phyloP scores from a whole-genome alignment of 2,113 vertebrate species.

The Uropsilus gracilis region DNA sequence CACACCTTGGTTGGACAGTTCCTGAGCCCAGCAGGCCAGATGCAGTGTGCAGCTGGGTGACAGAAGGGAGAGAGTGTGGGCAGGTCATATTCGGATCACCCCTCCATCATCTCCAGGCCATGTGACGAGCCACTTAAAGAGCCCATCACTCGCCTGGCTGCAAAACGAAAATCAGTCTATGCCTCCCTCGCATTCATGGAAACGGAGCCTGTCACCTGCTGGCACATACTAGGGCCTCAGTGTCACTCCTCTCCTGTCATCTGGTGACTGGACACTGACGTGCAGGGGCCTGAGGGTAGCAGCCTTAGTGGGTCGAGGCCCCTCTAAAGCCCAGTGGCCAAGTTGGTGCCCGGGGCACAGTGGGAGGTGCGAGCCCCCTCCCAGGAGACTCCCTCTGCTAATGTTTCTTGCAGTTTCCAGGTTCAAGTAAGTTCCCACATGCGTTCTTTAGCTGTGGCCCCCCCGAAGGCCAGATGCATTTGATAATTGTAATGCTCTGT shows the following conservation, averaged over 20 bases:
- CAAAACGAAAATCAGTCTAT: neutral
- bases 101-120: neutral
- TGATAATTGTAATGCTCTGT: conserved; percentile 73
- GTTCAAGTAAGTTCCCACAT: conserved; percentile 68
- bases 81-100: neutral
- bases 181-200: neutral
- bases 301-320: neutral
- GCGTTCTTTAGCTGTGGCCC: conserved; percentile 1
- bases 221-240: neutral
- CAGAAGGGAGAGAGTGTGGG: neutral
- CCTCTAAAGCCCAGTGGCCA: neutral
- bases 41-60: neutral
- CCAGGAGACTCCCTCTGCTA: conserved; percentile 21
- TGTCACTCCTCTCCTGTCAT: neutral
- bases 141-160: neutral
- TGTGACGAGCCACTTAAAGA: neutral
- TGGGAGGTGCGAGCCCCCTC: neutral
- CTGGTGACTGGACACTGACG: neutral
- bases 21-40: neutral
- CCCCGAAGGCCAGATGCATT: conserved; percentile 64
- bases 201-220: neutral
- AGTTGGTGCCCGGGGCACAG: neutral
- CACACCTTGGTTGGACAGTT: neutral
- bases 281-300: neutral
- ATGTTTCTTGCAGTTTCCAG: conserved; percentile 64